Percentiles rank a stretch among this genome's conserved stretches.
phyloP scores from a whole-genome alignment of 2,888 invertebrate species.

The Criorhina ranunculi region DNA sequence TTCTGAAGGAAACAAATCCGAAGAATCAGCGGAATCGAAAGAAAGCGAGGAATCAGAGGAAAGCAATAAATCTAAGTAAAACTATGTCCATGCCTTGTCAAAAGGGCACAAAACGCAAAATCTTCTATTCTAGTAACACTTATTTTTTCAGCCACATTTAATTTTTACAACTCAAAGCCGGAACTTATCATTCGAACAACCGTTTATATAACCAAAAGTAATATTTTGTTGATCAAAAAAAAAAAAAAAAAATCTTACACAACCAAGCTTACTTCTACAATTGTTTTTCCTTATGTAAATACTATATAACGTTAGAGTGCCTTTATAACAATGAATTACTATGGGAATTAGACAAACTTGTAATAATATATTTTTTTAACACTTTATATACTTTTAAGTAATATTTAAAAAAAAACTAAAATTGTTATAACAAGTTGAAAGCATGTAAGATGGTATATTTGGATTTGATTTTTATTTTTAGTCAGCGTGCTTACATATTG shows the following conservation, averaged over 20 bases:
- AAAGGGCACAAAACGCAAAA: slow-evolving; percentile 63
- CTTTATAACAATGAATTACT: slow-evolving; percentile 55
- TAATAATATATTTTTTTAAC: slow-evolving; percentile 45
- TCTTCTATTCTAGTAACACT: slow-evolving; percentile 51
- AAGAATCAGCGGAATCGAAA: slow-evolving; percentile 80
- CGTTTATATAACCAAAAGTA: slow-evolving; percentile 18
- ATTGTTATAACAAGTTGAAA: slow-evolving; percentile 21
- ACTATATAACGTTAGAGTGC: slow-evolving; percentile 53
- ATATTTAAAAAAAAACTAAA: slow-evolving; percentile 40
- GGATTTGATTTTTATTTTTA: slow-evolving; percentile 36
- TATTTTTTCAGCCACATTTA: slow-evolving; percentile 50
- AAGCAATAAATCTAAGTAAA: slow-evolving; percentile 73
- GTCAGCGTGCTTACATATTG: slow-evolving; percentile 27
- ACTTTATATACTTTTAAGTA: slow-evolving; percentile 62
- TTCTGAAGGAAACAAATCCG: slow-evolving; percentile 60
- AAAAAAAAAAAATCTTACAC: not conserved
- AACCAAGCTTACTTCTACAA: not conserved
- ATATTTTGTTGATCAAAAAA: not conserved
- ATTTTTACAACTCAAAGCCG: slow-evolving; percentile 47
- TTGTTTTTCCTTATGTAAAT: slow-evolving; percentile 57
- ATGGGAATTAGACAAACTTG: slow-evolving; percentile 49
- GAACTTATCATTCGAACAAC: slow-evolving; percentile 22
- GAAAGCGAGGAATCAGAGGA: slow-evolving; percentile 82
- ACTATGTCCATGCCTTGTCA: slow-evolving; percentile 59
- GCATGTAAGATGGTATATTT: slow-evolving; percentile 12